phyloP scores from a whole-genome alignment of 2,888 invertebrate species.

The Zootermopsis nevadensis region DNA sequence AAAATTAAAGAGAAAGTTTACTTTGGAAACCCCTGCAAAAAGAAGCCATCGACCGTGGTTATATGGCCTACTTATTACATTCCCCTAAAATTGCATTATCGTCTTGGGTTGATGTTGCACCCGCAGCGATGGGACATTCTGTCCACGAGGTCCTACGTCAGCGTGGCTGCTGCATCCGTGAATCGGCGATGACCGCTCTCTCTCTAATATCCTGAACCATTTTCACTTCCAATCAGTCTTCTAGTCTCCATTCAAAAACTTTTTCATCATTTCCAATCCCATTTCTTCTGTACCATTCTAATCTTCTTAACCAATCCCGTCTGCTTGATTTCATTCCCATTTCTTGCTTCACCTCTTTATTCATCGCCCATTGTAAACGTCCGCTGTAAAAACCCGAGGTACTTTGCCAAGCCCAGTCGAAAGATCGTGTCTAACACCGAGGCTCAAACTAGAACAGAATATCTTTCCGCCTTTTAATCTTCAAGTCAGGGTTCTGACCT shows the following conservation, averaged over 20 bases:
- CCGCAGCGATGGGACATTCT: no score
- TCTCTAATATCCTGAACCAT: not conserved
- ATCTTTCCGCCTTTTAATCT: no score
- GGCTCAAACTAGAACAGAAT: not conserved
- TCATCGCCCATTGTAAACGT: not conserved
- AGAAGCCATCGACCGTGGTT: no score
- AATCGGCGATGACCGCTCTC: not conserved
- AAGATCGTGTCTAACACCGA: not conserved
- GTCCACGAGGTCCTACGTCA: no score
- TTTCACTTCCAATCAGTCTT: slow-evolving; percentile 2
- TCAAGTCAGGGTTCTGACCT: no score
- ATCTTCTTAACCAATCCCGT: slow-evolving; percentile 5
- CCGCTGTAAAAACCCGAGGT: not conserved
- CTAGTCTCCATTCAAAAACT: not conserved
- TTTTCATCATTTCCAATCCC: slow-evolving; percentile 2
- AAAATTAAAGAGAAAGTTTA: no score
- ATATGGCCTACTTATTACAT: no score
- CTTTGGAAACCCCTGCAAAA: no score
- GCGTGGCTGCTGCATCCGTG: no score
- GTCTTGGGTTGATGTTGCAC: no score
- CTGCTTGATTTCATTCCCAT: not conserved
- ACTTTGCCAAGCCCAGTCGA: not conserved
- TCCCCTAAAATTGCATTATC: no score
- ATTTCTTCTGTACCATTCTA: not conserved
- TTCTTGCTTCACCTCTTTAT: not conserved